These are phyloP conservation scores for Eledona agricola DNA, from an alignment of 2,888 invertebrate species.

Conservation along the genomic window DNA sequence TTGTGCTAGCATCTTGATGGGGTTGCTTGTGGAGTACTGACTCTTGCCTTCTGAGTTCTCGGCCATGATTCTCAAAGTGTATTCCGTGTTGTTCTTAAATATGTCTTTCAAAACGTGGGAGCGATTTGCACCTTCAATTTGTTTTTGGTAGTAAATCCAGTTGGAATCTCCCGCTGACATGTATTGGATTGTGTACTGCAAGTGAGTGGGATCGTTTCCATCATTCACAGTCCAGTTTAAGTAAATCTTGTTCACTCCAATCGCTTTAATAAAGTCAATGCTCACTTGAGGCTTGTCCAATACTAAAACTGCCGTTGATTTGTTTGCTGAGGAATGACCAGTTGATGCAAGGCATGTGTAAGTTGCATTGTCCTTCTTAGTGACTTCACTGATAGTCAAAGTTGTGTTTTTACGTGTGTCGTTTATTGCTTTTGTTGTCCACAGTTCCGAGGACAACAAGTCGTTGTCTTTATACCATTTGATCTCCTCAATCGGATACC, in stretches of 20 bases:
- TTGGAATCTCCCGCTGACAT: conserved; percentile 65
- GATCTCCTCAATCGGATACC: conserved; percentile 68
- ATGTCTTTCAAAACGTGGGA: conserved; percentile 73
- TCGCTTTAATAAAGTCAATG: conserved; percentile 77
- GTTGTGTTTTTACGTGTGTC: conserved; percentile 69
- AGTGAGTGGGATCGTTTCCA: conserved; percentile 75
- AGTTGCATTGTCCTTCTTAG: conserved; percentile 78
- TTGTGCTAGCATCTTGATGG: conserved; percentile 71
- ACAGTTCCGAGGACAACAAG: conserved; percentile 55
- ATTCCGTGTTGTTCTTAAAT: conserved; percentile 72
- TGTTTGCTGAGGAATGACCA: conserved; percentile 46
- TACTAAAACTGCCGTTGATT: conserved; percentile 63
- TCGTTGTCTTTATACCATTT: conserved; percentile 69
- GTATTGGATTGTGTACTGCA: conserved; percentile 67
- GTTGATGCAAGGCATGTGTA: conserved; percentile 67
- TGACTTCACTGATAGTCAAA: conserved; percentile 67
- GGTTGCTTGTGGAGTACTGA: conserved; percentile 65
- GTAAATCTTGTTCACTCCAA: conserved; percentile 78
- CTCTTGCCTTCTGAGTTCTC: conserved; percentile 72
- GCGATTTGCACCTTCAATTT: conserved; percentile 71
- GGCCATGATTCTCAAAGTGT: conserved; percentile 74
- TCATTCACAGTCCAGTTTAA: conserved; percentile 84
- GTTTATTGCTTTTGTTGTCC: conserved; percentile 61
- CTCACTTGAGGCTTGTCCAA: conserved; percentile 75
- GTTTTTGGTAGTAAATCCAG: conserved; percentile 68